These are phyloP conservation scores for Brachionus angularis DNA, from an alignment of 1,140 invertebrate species.

Conservation along the genomic window DNA sequence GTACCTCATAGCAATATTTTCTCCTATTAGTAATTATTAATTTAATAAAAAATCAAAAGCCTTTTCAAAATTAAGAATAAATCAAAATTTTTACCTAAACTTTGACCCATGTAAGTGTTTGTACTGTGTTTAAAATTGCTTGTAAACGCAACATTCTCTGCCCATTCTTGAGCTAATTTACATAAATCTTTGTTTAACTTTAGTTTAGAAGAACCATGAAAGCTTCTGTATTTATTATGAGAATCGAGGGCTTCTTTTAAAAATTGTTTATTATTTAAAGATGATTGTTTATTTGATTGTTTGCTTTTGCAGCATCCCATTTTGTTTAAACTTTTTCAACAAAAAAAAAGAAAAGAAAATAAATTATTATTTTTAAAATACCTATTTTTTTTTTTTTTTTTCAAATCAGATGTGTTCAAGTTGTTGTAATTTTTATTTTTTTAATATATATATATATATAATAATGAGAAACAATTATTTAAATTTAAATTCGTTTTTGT, in stretches of 20 bases:
- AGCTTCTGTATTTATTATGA: slow-evolving; percentile 73
- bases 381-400: too few relatives aligned
- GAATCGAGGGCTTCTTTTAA: slow-evolving; percentile 53
- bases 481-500: too few relatives aligned
- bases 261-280: slow-evolving; percentile 18
- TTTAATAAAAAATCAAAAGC: too few relatives aligned
- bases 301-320: too few relatives aligned
- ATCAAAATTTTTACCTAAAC: too few relatives aligned
- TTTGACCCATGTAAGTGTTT: background rate
- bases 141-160: slow-evolving; percentile 67
- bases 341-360: too few relatives aligned
- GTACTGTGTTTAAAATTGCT: slow-evolving; percentile 69
- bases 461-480: too few relatives aligned
- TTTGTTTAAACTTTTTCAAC: too few relatives aligned
- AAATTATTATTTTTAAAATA: too few relatives aligned
- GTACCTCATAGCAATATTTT: slow-evolving; percentile 17
- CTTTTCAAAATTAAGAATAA: background rate
- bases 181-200: slow-evolving; percentile 67
- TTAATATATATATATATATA: too few relatives aligned
- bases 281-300: background rate
- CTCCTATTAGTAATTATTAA: background rate
- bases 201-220: slow-evolving; percentile 68
- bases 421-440: too few relatives aligned
- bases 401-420: too few relatives aligned
- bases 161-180: slow-evolving; percentile 71